Evolutionary conservation across 2,888 invertebrate species (phyloP), one percentile per base, ranked within the genome.

Genomic region (Tolmerus cingulatus): DNA sequence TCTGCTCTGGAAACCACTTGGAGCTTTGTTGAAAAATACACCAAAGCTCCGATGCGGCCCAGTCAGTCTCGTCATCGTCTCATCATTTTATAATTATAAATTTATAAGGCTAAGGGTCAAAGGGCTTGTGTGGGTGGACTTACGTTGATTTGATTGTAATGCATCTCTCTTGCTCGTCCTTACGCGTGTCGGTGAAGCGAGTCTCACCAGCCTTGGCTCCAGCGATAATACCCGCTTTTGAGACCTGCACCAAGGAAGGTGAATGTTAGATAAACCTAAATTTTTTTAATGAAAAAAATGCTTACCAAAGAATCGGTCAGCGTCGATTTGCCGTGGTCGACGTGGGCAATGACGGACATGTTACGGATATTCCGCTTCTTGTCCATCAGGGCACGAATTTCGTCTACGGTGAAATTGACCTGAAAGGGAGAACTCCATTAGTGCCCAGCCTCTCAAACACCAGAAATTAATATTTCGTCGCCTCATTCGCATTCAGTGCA

Each of bases 401-500:
- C 98, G 95, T 99, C 99, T 94, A 99, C 98, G 90, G 99, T 99
- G 94, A 99, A 99, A 96, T 99, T 99, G 96, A 99, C 99, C 99
- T 99, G 27, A 74, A 93, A 91, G 85, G 55, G 89, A 90, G 89
- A 23, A 30, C 34, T 51, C 51, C 81, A 81, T 81, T 27, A 40
- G 23, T 19, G 2, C 2, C 19, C 51, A 78, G 43, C 57, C 46
- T 23, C 27, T 40, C 74, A 46, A 46, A 8, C n/a, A 46, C 34
- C 30, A 19, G 43, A 51, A 85, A n/a, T 34, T 66, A 14, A 46
- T 43, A 46, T 46, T 14, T 16, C 2, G 16, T 34, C 27, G 16
- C n/a, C 16, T 46, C 12, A 5, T 0, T n/a, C 12, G 16, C 30
- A 8, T 5, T 51, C 51, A 8, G 7, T 51, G 51, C 51, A 51